Conservation (phyloP, 35 echinoderm and acorn worm genomes). For the Stichopus chloronotus region DNA sequence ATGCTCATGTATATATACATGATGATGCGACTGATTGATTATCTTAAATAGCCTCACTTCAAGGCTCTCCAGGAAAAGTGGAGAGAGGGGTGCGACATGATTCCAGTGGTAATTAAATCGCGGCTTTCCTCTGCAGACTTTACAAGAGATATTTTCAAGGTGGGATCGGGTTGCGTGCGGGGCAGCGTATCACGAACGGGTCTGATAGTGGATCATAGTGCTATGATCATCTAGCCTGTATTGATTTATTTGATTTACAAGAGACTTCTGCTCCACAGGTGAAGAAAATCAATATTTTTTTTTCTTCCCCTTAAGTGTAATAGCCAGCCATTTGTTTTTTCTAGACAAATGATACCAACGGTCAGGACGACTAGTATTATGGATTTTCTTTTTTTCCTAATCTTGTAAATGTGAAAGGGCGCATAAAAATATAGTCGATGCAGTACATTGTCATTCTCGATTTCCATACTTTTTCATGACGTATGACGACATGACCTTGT, state of each 20-base stretch:
- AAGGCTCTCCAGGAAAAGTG: slow-evolving; percentile 2
- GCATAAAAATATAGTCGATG: too few relatives aligned
- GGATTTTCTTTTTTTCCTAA: too few relatives aligned
- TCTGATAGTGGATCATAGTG: not conserved
- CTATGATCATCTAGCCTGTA: not conserved
- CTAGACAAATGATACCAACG: too few relatives aligned
- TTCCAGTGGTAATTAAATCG: slow-evolving; percentile 17
- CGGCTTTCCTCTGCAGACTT: not conserved
- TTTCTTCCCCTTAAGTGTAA: too few relatives aligned
- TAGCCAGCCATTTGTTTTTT: too few relatives aligned
- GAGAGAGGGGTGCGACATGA: slow-evolving; percentile 1
- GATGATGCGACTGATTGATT: not conserved
- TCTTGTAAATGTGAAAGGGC: too few relatives aligned
- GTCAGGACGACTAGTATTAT: too few relatives aligned
- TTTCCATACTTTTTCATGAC: too few relatives aligned
- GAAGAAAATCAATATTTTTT: not conserved
- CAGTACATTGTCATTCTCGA: too few relatives aligned
- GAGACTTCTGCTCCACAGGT: not conserved
- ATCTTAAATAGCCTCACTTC: not conserved
- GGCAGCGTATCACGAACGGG: not conserved
- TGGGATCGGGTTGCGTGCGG: not conserved
- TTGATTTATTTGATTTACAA: not conserved
- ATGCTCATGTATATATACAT: slow-evolving; percentile 51
- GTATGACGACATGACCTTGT: too few relatives aligned
- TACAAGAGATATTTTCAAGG: not conserved